A percentile compares a stretch with the other conserved stretches of the same genome.
Evolutionary conservation across 2,797 vertebrate genomes (phyloP).

Genomic region (Parauchenoglanis ngamensis): DNA sequence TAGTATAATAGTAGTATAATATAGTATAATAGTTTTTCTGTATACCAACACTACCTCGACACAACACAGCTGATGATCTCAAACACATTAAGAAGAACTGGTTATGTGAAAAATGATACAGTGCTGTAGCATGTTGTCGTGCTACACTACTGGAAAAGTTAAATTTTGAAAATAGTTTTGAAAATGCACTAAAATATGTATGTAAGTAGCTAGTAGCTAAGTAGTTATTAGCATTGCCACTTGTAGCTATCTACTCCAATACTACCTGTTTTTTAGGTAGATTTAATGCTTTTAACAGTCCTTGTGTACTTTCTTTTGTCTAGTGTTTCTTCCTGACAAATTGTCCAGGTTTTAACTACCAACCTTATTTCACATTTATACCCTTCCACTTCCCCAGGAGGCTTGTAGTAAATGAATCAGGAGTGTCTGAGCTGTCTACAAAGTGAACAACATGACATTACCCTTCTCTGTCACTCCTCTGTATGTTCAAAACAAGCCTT

Average conservation of each 20-base stretch:
- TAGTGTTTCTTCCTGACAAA: neutral
- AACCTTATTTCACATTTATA: neutral
- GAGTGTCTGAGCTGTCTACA: neutral
- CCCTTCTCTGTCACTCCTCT: neutral
- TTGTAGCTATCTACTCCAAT: no score
- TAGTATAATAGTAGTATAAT: no score
- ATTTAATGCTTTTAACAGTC: neutral
- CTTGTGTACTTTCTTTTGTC: neutral
- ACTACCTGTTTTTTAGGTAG: neutral
- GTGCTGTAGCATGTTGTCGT: no score
- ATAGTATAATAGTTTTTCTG: no score
- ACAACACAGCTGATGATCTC: no score
- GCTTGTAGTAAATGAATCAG: conserved; percentile 14
- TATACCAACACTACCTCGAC: no score
- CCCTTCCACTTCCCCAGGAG: neutral
- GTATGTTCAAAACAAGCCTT: neutral
- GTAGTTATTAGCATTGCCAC: neutral
- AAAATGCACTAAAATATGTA: neutral
- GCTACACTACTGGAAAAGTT: neutral
- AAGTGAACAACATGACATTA: neutral
- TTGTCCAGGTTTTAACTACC: neutral
- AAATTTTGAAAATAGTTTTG: neutral
- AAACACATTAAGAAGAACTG: no score
- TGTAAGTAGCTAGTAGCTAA: neutral
- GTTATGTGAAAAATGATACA: no score